Conservation (phyloP, 2,113 vertebrate species). For the Mesembrinibis cayennensis region DNA sequence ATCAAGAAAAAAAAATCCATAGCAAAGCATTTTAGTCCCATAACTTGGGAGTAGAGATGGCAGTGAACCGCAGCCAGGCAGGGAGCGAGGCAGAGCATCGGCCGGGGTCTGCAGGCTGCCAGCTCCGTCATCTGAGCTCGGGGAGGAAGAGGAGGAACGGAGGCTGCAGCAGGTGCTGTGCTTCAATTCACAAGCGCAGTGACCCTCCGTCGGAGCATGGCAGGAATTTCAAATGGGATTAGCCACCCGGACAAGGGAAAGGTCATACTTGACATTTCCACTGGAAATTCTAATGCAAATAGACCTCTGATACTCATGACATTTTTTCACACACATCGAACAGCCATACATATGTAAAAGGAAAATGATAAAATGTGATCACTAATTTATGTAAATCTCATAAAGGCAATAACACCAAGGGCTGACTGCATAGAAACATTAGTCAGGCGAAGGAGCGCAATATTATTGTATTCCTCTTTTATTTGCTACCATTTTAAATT, state of each 20-base stretch:
- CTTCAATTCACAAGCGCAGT: slow-evolving; percentile 56
- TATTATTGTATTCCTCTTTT: neutral
- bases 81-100: neutral
- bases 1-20: neutral
- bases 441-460: slow-evolving; percentile 3
- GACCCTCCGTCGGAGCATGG: slow-evolving; percentile 73
- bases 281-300: slow-evolving; percentile 81
- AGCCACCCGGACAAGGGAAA: slow-evolving; percentile 79
- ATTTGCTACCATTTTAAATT: neutral
- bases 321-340: slow-evolving; percentile 63
- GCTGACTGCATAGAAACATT: slow-evolving; percentile 14
- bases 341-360: slow-evolving; percentile 62
- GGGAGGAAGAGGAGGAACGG: slow-evolving; percentile 48
- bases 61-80: neutral
- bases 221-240: slow-evolving; percentile 81
- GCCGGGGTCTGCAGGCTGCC: neutral
- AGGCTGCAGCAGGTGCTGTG: slow-evolving; percentile 68
- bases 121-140: neutral
- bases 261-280: slow-evolving; percentile 82
- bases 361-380: slow-evolving; percentile 67
- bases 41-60: neutral
- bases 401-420: slow-evolving; percentile 35
- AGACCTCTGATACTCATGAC: slow-evolving; percentile 63
- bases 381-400: slow-evolving; percentile 71
- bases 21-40: neutral